These are phyloP conservation scores for Hafferia zeledoni DNA, from an alignment of 2,797 vertebrate species.

Conservation along the genomic window DNA sequence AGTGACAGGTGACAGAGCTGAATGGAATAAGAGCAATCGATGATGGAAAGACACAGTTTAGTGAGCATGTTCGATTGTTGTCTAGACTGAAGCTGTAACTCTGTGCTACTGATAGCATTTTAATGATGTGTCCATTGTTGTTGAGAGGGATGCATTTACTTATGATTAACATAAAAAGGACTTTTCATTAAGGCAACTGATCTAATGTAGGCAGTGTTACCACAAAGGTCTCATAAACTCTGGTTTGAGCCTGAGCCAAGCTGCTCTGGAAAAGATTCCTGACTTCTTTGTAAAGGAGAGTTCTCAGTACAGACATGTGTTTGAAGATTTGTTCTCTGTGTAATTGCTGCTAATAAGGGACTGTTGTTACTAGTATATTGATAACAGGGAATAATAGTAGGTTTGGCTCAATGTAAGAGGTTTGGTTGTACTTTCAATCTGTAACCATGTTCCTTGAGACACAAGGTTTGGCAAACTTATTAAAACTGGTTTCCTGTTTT, in stretches of 20 bases:
- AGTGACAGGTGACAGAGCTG: constrained; percentile 4
- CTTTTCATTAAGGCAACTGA: background rate
- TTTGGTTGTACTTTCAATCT: background rate
- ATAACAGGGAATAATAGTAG: background rate
- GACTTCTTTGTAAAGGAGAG: background rate
- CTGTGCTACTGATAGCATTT: background rate
- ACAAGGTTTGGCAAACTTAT: background rate
- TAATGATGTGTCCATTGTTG: background rate
- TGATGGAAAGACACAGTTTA: background rate
- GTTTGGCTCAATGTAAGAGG: background rate
- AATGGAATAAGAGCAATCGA: background rate
- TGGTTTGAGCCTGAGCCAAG: background rate
- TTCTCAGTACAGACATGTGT: background rate
- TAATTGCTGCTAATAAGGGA: background rate
- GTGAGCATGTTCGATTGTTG: background rate
- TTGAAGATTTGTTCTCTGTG: background rate
- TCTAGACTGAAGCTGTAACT: background rate
- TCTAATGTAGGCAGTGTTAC: background rate
- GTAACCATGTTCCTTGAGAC: background rate
- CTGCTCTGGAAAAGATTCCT: background rate
- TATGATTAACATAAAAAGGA: background rate
- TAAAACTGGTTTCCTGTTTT: background rate
- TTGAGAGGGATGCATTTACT: background rate
- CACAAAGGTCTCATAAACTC: background rate
- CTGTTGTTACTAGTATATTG: background rate